phyloP scores from a whole-genome alignment of 2,113 vertebrate species.

The Tretioscincus oriximinensis region DNA sequence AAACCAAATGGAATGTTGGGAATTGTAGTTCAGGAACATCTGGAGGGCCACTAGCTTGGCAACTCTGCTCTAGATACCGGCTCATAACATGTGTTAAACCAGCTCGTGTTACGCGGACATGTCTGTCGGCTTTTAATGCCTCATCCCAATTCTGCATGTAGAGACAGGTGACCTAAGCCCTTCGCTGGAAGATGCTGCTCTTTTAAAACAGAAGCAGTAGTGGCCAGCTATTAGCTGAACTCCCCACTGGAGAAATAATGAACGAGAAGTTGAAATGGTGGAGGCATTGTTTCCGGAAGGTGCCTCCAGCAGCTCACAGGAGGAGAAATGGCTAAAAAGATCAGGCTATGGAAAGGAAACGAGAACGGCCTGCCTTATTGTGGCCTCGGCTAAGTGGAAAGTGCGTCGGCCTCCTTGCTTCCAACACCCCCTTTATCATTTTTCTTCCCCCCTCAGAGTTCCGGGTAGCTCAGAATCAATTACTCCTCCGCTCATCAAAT shows the following conservation, averaged over 20 bases:
- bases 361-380: rapidly evolving
- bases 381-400: rapidly evolving
- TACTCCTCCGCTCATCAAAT: not conserved
- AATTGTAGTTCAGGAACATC: too few species aligned
- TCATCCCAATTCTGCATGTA: not conserved
- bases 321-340: not conserved
- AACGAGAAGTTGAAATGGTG: conserved; percentile 14
- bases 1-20: too few species aligned
- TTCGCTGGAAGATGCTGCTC: rapidly evolving
- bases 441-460: rapidly evolving
- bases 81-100: too few species aligned
- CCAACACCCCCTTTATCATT: rapidly evolving
- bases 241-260: conserved; percentile 5
- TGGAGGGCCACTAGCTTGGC: too few species aligned
- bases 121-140: too few species aligned
- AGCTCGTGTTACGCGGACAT: too few species aligned
- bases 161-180: rapidly evolving
- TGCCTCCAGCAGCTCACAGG: not conserved
- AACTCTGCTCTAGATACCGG: too few species aligned
- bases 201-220: not conserved
- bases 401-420: rapidly evolving
- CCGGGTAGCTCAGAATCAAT: not conserved
- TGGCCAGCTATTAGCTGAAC: not conserved
- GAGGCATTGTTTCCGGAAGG: not conserved
- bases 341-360: rapidly evolving